phyloP scores from a whole-genome alignment of 2,888 invertebrate species.

The Melinopterus prodromus region DNA sequence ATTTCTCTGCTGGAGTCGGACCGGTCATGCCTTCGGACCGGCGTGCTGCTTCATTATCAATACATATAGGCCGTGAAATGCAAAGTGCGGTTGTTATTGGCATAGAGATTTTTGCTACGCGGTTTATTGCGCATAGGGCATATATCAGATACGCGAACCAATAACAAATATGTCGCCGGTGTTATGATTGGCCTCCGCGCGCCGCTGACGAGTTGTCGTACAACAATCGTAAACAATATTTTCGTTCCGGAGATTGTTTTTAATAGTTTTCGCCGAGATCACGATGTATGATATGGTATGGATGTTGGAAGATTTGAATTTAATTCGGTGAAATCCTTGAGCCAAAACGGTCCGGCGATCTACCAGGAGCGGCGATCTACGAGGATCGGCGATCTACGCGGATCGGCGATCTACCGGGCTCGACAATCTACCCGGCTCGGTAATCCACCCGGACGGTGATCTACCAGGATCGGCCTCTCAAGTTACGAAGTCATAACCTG shows the following conservation, averaged over 20 bases:
- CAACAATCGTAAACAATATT: neutral
- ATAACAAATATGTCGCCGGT: neutral
- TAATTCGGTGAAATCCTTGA: too few species aligned
- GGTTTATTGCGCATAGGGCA: constrained; percentile 5
- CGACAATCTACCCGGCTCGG: too few species aligned
- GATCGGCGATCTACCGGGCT: too few species aligned
- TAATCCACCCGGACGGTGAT: too few species aligned
- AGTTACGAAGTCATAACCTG: too few species aligned
- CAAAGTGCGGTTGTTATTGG: neutral
- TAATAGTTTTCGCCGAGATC: neutral
- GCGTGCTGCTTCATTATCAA: neutral
- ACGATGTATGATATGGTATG: too few species aligned
- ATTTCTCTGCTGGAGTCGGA: neutral
- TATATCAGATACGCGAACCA: neutral
- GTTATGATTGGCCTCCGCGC: neutral
- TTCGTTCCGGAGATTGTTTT: neutral
- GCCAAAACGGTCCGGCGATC: too few species aligned
- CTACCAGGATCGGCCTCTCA: too few species aligned
- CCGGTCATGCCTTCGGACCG: neutral
- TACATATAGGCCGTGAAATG: neutral
- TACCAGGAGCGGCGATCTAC: too few species aligned
- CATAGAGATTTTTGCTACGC: neutral
- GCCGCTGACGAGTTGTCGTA: neutral
- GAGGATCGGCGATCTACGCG: too few species aligned
- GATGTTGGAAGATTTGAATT: too few species aligned